Conservation (phyloP, 2,113 vertebrate species). For the mouse (Mus musculus) region GRCm39 chr14:49240001-49240500, state of each 20-base stretch:
- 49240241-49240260: not conserved
- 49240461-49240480: conserved; percentile 10
- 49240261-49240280: conserved; percentile 2
- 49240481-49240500: not conserved
- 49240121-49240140: not conserved
- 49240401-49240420: not conserved
- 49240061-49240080: not conserved
- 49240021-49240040: not conserved
- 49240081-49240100: not conserved
- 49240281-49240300: conserved; percentile 34
- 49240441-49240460: not conserved
- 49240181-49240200: not conserved
- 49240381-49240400: conserved; percentile 3
- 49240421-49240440: not conserved
- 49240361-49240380: not conserved
- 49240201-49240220: not conserved
- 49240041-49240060: not conserved
- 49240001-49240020: not conserved
- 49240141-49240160: conserved; percentile 27
- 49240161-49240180: not conserved
- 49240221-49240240: not conserved
- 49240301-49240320: conserved; percentile 5
- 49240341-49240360: conserved; percentile 42
- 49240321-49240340: not conserved
- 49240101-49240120: not conserved